Conservation (phyloP, 2,797 vertebrate species). For the Sylvia borin region DNA sequence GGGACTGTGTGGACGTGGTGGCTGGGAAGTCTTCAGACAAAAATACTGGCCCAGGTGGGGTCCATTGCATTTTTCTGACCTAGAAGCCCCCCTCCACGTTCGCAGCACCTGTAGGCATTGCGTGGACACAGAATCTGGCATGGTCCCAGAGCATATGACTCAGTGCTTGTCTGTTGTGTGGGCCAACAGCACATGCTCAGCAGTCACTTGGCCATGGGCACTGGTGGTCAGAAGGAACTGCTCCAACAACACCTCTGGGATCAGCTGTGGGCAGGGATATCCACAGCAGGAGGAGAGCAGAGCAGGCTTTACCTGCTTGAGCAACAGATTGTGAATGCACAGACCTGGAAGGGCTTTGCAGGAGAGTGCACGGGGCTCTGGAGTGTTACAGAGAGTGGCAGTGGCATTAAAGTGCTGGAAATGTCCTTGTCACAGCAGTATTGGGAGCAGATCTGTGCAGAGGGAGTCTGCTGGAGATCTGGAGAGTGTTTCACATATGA, state of each 20-base stretch:
- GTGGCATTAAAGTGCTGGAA: background rate
- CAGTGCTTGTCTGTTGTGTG: background rate
- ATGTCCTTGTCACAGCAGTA: background rate
- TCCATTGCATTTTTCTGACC: rapidly evolving
- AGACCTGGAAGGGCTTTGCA: rapidly evolving
- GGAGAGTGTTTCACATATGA: background rate
- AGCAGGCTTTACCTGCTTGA: background rate
- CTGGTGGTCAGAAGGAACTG: background rate
- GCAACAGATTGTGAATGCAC: background rate
- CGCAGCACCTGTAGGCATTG: rapidly evolving
- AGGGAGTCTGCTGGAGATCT: background rate
- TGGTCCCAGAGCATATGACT: background rate
- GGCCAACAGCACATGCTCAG: rapidly evolving
- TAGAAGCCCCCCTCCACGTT: rapidly evolving
- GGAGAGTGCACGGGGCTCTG: background rate
- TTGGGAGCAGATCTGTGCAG: background rate
- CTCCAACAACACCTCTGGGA: background rate
- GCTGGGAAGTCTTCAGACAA: background rate
- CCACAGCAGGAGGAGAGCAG: background rate
- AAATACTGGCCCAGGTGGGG: background rate
- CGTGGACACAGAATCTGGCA: rapidly evolving
- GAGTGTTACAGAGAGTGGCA: background rate
- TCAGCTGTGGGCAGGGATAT: background rate
- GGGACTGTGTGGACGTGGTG: background rate
- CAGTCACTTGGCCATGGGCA: rapidly evolving